Evolutionary conservation across 2,113 vertebrate species (phyloP).

Genomic region (Dipodomys ordii): DNA sequence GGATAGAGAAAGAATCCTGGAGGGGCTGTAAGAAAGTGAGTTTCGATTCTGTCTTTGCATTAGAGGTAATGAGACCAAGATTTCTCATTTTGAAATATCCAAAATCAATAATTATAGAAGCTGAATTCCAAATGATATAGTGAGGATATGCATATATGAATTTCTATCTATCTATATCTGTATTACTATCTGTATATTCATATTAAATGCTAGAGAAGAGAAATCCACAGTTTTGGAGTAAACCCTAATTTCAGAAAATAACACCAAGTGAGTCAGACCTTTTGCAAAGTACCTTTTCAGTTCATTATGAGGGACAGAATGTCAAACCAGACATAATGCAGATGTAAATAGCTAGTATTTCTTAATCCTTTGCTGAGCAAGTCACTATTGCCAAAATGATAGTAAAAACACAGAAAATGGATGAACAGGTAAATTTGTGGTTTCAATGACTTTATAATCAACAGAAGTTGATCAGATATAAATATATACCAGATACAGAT

Average conservation of each 20-base stretch:
- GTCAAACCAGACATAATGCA: background rate
- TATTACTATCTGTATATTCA: background rate
- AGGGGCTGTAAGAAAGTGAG: background rate
- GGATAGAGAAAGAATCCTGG: background rate
- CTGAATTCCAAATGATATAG: background rate
- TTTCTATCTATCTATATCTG: background rate
- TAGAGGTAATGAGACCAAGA: background rate
- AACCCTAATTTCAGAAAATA: slow-evolving; percentile 5
- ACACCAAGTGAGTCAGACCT: background rate
- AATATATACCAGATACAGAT: background rate
- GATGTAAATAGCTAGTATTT: background rate
- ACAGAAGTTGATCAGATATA: background rate
- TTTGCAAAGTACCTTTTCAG: background rate
- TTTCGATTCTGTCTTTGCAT: background rate
- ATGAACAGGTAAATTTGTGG: slow-evolving; percentile 6
- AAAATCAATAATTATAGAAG: background rate
- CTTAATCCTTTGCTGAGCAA: background rate
- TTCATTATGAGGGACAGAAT: background rate
- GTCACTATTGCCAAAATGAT: background rate
- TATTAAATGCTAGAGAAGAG: background rate
- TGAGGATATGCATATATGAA: background rate
- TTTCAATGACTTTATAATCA: slow-evolving; percentile 9
- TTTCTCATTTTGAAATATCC: slow-evolving; percentile 4
- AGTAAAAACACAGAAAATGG: background rate
- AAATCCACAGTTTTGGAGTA: slow-evolving; percentile 14